Base-by-base conservation (phyloP, 1,140 invertebrate genomes). In the Drosophila insularis region DNA sequence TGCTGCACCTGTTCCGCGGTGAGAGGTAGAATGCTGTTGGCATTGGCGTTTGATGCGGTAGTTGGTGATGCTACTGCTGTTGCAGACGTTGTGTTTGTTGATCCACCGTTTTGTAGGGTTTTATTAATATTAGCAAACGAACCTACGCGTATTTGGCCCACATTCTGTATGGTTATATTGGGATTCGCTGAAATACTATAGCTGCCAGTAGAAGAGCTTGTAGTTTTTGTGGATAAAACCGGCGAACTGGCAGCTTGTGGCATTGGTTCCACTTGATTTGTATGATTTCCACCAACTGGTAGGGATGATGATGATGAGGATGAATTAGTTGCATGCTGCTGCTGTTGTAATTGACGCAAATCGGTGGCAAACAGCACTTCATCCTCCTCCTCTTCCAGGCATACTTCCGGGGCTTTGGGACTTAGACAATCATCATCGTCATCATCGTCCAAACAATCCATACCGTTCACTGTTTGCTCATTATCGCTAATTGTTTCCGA, bases 401-500 rank as follows among this genome's bases (percentile, higher is more conserved):
- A 91, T 3, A 91, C 90, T 27, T 91, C 90, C 0, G 90, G 90
- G 39, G 81, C 90, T 61, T 91, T 91, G 23, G 80, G 77, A 19
- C 90, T 91, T 19, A 80, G 56, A 7, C 90, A 90, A 56, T 91
- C 90, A 39, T 91, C 90, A 40, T 90, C 89, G 7, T 91, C 89
- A 13, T 91, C 90, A 53, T 91, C 90, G 11, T 91, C 90, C 71
- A 87, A 61, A 50, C 89, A 81, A 27, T 85, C 79, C 69, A 89
- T 84, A 17, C 89, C 89, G 21, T 81, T 82, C 61, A 89, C 85
- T 6, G 82, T 86, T 59, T 91, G 90, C 43, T 91, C 90, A 58
- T 91, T 91, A 46, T 91, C 90, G 64, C 90, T 91, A 0, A 91
- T 81, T 8, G 90, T 91, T 63, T 91, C 90, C 43, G 90, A 91